Evolutionary conservation across 2,113 vertebrate genomes (phyloP).

Genomic region (Callospermophilus lateralis): DNA sequence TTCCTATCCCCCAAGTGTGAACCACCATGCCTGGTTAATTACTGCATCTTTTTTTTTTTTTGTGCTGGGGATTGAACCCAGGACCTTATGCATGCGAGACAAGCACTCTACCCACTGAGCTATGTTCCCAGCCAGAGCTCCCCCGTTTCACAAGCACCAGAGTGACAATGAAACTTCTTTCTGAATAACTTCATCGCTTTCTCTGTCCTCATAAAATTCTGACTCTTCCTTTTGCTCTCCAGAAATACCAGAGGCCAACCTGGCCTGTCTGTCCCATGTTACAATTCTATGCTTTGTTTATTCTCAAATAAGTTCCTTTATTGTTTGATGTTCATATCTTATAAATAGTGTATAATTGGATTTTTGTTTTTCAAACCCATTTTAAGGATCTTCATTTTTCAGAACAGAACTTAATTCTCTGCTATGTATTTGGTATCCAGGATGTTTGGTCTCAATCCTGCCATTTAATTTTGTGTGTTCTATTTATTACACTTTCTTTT

Average conservation of each 20-base stretch:
- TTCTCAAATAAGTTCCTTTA: neutral
- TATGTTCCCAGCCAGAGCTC: neutral
- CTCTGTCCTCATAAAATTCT: neutral
- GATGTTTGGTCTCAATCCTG: neutral
- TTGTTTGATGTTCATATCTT: neutral
- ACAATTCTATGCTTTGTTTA: neutral
- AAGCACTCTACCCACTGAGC: no score
- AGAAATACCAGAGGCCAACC: neutral
- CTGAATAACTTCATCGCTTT: neutral
- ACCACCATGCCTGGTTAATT: no score
- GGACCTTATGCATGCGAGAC: no score
- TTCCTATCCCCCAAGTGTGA: no score
- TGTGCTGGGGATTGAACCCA: no score
- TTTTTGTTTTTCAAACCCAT: neutral
- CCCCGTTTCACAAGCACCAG: neutral
- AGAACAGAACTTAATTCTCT: neutral
- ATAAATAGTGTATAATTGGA: neutral
- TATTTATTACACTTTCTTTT: neutral
- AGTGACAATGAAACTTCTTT: neutral
- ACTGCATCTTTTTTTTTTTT: no score
- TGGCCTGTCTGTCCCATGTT: neutral
- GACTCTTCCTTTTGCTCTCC: neutral
- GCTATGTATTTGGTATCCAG: neutral
- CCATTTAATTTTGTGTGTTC: neutral
- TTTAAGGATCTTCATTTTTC: neutral